phyloP scores from a whole-genome alignment of 2,797 vertebrate species.

The Todus mexicanus region DNA sequence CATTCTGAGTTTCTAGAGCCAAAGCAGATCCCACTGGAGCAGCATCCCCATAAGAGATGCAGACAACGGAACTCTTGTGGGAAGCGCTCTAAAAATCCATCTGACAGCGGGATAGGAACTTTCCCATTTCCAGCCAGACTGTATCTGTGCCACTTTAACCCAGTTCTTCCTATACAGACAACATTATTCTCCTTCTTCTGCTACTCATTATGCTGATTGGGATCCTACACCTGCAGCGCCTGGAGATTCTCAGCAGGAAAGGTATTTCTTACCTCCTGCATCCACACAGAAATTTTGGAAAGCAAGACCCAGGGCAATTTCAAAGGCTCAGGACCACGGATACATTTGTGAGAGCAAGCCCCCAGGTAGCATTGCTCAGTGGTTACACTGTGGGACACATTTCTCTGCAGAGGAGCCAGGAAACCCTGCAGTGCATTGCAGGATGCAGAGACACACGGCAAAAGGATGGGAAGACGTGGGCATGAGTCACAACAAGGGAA shows the following conservation, averaged over 20 bases:
- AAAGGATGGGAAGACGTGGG: background rate
- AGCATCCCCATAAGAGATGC: background rate
- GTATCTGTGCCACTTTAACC: constrained; percentile 8
- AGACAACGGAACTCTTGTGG: background rate
- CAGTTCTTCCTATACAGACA: background rate
- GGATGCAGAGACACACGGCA: background rate
- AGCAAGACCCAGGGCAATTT: background rate
- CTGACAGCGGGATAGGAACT: background rate
- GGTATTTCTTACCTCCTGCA: background rate
- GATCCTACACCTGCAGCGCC: background rate
- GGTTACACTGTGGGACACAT: background rate
- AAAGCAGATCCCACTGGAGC: background rate
- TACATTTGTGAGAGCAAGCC: background rate
- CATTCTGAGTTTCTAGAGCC: background rate
- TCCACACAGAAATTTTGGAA: background rate
- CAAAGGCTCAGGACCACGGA: background rate
- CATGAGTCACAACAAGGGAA: background rate
- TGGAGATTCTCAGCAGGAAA: background rate
- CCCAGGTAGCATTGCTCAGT: background rate
- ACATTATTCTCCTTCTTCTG: background rate
- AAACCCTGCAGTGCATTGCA: background rate
- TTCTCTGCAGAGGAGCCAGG: background rate
- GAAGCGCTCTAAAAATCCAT: background rate
- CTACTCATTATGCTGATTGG: background rate
- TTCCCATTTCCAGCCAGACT: background rate